phyloP scores from a whole-genome alignment of 2,888 invertebrate species.

The Yponomeuta cagnagella region DNA sequence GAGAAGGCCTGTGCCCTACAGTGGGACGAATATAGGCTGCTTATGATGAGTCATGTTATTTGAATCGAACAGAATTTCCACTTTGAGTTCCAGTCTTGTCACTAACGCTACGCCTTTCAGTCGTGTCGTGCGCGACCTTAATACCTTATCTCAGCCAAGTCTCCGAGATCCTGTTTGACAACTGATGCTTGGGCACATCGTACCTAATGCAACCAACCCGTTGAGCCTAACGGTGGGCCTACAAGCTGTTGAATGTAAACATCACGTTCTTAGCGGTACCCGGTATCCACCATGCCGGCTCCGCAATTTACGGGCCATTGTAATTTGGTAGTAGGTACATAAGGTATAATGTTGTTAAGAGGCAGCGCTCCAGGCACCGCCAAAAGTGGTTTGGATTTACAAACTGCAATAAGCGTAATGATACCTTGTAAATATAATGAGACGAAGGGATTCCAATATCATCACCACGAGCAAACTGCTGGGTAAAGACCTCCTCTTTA shows the following conservation, averaged over 20 bases:
- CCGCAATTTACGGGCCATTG: background rate
- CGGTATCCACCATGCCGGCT: background rate
- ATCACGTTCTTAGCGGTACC: background rate
- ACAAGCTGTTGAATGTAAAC: slow-evolving; percentile 1
- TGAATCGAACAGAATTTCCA: no score
- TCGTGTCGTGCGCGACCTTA: background rate
- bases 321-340: background rate
- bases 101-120: background rate
- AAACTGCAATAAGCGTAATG: no score
- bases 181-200: background rate
- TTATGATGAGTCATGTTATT: no score
- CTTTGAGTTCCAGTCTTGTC: no score
- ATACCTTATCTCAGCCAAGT: background rate
- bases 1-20: no score
- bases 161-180: background rate
- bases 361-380: no score
- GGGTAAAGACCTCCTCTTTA: no score
- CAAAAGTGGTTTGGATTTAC: no score
- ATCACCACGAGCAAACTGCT: no score
- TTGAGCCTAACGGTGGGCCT: background rate
- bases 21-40: no score
- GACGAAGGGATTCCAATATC: no score
- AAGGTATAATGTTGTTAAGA: background rate
- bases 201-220: background rate
- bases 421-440: no score